Evolutionary conservation across 2,113 vertebrate genomes (phyloP).

Genomic region (Scomber scombrus): DNA sequence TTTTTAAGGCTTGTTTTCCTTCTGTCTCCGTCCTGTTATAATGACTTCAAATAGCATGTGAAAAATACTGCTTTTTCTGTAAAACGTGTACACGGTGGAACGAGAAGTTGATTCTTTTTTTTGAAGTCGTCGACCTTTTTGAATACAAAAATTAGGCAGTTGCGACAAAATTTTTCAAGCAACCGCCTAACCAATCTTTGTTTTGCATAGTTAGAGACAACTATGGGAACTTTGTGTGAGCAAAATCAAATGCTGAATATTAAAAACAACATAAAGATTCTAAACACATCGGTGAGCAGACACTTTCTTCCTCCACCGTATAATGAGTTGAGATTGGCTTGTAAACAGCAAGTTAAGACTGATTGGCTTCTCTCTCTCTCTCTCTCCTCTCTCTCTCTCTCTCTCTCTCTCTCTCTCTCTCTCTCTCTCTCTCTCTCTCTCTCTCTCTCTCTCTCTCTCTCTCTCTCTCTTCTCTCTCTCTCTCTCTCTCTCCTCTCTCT

Average conservation of each 20-base stretch:
- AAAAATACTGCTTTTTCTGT: neutral
- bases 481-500: slow-evolving; percentile 3
- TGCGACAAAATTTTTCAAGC: neutral
- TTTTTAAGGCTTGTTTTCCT: neutral
- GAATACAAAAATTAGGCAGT: too few species aligned
- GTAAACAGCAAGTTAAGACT: slow-evolving; percentile 41
- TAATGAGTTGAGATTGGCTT: slow-evolving; percentile 31
- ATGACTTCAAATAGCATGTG: neutral
- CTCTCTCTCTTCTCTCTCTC: neutral
- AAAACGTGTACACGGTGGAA: neutral
- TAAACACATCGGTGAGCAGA: slow-evolving; percentile 17
- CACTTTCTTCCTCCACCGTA: neutral
- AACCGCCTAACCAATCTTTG: too few species aligned
- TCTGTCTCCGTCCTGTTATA: too few species aligned
- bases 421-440: too few species aligned
- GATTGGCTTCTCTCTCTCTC: slow-evolving; percentile 47
- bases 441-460: too few species aligned
- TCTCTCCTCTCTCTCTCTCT: too few species aligned
- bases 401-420: too few species aligned
- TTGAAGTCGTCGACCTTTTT: too few species aligned
- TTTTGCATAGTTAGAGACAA: neutral
- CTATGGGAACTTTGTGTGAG: neutral
- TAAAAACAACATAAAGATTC: neutral
- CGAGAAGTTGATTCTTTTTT: too few species aligned
- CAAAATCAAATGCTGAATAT: neutral